Percentiles rank a stretch among this genome's conserved stretches.
phyloP scores from a whole-genome alignment of 2,113 vertebrate species.

The Pomatostomus ruficeps region DNA sequence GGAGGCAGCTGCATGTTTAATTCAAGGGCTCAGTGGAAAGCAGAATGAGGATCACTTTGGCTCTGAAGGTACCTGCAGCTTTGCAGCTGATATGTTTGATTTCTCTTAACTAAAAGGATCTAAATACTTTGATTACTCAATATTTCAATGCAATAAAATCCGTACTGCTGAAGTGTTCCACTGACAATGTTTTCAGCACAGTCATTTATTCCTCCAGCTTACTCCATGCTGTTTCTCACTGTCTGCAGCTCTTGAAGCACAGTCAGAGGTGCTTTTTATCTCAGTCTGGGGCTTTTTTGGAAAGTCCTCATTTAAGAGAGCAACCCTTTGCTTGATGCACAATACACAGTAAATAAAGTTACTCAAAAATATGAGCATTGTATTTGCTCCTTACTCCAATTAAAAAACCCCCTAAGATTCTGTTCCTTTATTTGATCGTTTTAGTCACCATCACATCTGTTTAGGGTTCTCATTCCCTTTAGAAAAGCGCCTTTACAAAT shows the following conservation, averaged over 20 bases:
- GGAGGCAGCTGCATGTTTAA: conserved; percentile 17
- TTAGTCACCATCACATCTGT: background rate
- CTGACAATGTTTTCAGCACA: background rate
- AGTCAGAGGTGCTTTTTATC: background rate
- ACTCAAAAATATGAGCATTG: fast-evolving
- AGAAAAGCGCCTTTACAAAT: background rate
- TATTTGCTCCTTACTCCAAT: background rate
- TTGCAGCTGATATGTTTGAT: background rate
- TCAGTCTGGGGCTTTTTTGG: background rate
- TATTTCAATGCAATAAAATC: background rate
- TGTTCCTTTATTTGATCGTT: background rate
- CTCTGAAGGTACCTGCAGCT: background rate
- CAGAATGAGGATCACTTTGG: background rate
- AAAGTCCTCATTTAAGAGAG: background rate
- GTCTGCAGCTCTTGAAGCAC: background rate
- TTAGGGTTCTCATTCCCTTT: background rate
- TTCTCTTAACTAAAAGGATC: background rate
- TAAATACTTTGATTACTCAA: background rate
- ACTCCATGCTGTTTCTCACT: background rate
- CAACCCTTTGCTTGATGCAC: background rate
- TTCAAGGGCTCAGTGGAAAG: conserved; percentile 1
- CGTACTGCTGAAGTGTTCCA: background rate
- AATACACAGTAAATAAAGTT: background rate
- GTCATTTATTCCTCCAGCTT: background rate
- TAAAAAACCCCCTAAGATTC: background rate